Base-by-base conservation (phyloP, 2,113 vertebrate genomes). In the Proteles cristata region DNA sequence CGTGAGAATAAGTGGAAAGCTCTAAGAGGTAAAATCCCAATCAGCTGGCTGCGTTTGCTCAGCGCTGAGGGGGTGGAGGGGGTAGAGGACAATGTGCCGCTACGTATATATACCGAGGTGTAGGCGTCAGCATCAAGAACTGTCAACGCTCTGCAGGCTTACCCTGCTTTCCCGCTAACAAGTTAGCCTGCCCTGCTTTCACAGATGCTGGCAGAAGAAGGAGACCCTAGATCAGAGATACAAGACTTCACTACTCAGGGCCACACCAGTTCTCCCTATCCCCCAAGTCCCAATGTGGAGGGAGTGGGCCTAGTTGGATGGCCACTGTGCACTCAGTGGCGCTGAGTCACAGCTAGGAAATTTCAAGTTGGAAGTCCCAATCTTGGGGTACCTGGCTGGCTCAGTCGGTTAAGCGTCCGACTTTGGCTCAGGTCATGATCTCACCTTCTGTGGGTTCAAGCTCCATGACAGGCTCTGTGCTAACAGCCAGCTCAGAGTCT, bases 11-110 rank as follows among this genome's bases (percentile, higher is more conserved):
- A 19, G 33, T 4, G 7, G 53, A 17, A 50, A 28, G 28, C 6
- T 79, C 74, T 43, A 45, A 28, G 55, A n/a, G 10, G 26, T 39
- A 12, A 39, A 39, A 50, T 28, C 45, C 33, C 7, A 80, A 35
- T 43, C n/a, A 50, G 65, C 28, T 74, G 69, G 21, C 68, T 39
- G 11, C 7, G 17, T 5, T 53, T 7, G 4, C 11, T 31, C 11
- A 17, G 23, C 48, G 21, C 25, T 2, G 7, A 88, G 65, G 58
- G 12, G 26, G 1, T 0, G 19, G 28, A 61, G 65, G 58, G 12
- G 26, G 1, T 0, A 15, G 28, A 61, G 16, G 9, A 5, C 1
- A 0, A 11, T 7, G 4, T 35, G 43, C 43, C 82, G 17, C 28
- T 55, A 4, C 33, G 5, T 63, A 2, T 31, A 7, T 55, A 16